Conservation (phyloP, 2,888 invertebrate species). For the Lepidonotus clava region DNA sequence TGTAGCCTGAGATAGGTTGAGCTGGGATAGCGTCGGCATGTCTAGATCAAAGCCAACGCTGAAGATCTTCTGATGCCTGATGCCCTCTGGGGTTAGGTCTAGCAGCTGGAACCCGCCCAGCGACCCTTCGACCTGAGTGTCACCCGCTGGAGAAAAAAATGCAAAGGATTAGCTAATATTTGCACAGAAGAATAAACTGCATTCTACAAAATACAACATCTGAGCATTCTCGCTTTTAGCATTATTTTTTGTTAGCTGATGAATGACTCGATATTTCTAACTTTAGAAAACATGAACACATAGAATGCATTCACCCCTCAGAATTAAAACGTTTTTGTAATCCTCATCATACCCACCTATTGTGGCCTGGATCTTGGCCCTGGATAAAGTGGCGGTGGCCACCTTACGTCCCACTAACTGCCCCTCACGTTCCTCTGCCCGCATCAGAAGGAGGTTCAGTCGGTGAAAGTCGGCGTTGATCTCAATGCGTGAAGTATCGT, state of each 20-base stretch:
- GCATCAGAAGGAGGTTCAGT: conserved; percentile 91
- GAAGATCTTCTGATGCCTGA: conserved; percentile 91
- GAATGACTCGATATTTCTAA: too few species aligned
- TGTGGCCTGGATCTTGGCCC: conserved; percentile 93
- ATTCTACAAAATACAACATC: too few species aligned
- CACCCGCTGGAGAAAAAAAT: conserved; percentile 81
- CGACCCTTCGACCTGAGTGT: conserved; percentile 89
- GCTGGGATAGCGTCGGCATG: conserved; percentile 1
- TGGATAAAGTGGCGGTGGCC: conserved; percentile 95
- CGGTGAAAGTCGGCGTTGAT: conserved; percentile 96
- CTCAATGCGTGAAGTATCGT: conserved; percentile 81
- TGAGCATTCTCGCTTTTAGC: too few species aligned
- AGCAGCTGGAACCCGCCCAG: conserved; percentile 93
- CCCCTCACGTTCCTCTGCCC: conserved; percentile 88
- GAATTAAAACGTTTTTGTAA: too few species aligned
- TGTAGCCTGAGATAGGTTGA: neutral
- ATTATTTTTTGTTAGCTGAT: too few species aligned
- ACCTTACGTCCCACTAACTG: conserved; percentile 87
- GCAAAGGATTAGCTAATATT: too few species aligned
- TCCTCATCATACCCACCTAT: conserved; percentile 85
- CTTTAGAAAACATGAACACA: too few species aligned
- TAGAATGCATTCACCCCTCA: too few species aligned
- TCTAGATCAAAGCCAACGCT: conserved; percentile 89
- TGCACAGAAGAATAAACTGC: too few species aligned
- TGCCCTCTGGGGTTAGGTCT: conserved; percentile 91